Evolutionary conservation across 1,140 invertebrate species (phyloP).

Genomic region (Delia radicum): DNA sequence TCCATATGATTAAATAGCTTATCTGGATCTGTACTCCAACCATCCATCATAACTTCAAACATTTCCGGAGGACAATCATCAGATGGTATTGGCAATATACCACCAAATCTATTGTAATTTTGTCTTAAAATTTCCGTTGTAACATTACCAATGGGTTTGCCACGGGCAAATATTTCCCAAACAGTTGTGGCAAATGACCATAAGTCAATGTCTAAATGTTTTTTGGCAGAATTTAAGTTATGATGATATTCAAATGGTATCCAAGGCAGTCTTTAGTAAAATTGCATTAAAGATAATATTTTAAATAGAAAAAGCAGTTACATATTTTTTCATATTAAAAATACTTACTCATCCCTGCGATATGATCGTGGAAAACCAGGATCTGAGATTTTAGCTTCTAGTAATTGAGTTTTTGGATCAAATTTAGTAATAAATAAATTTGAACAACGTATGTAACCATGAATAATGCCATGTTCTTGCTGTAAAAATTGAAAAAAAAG

Average conservation of each 20-base stretch:
- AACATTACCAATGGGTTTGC: conserved; percentile 57
- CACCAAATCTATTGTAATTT: conserved; percentile 50
- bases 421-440: conserved; percentile 71
- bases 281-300: conserved; percentile 30
- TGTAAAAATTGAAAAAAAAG: conserved; percentile 47
- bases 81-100: conserved; percentile 66
- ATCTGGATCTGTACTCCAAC: conserved; percentile 79
- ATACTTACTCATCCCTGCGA: conserved; percentile 66
- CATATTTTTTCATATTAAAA: too few relatives aligned
- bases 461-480: conserved; percentile 76
- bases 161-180: conserved; percentile 87
- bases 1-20: conserved; percentile 70
- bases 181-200: conserved; percentile 88
- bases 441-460: conserved; percentile 84
- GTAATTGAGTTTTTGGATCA: conserved; percentile 65
- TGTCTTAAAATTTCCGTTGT: conserved; percentile 6
- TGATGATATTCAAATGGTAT: conserved; percentile 77
- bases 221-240: conserved; percentile 66
- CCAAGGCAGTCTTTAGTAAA: conserved; percentile 72
- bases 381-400: conserved; percentile 78
- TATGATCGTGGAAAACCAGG: conserved; percentile 65
- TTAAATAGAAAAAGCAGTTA: neutral
- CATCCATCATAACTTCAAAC: conserved; percentile 83
- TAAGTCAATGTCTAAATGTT: conserved; percentile 70
- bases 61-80: conserved; percentile 75